Conservation (phyloP, 92 coral and sea anemone genomes). For the Hydrozoanthus gracilis region DNA sequence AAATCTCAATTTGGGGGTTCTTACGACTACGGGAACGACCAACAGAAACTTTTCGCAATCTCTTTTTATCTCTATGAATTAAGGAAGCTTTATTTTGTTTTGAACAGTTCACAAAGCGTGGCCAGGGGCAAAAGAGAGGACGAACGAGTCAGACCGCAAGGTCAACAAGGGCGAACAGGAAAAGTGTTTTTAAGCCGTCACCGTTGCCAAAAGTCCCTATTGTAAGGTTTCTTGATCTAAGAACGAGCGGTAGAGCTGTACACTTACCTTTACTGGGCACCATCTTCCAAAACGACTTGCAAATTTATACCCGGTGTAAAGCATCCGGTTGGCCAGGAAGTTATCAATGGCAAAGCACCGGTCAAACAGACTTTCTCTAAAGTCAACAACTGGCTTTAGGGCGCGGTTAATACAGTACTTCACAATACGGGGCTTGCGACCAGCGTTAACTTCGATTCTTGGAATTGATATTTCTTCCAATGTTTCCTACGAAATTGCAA, state of each 20-base stretch:
- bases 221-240: not conserved
- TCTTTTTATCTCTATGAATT: not conserved
- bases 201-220: not conserved
- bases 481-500: slow-evolving; percentile 73
- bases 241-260: not conserved
- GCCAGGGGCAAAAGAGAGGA: not conserved
- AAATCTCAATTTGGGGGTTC: not conserved
- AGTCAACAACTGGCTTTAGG: slow-evolving; percentile 87
- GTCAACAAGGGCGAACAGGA: not conserved
- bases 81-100: not conserved
- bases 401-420: slow-evolving; percentile 85
- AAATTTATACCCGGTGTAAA: slow-evolving; percentile 85
- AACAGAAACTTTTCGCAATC: no score
- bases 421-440: slow-evolving; percentile 97
- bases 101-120: not conserved
- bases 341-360: slow-evolving; percentile 88
- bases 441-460: slow-evolving; percentile 89
- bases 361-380: slow-evolving; percentile 92
- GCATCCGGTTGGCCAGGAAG: slow-evolving; percentile 87
- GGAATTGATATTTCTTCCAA: slow-evolving; percentile 92
- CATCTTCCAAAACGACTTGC: slow-evolving; percentile 98
- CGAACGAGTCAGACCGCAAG: not conserved
- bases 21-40: no score
- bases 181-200: not conserved
- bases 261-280: slow-evolving; percentile 96